These are phyloP conservation scores for Cricetomys ansorgei DNA, from an alignment of 2,113 vertebrate genomes.

Conservation along the genomic window DNA sequence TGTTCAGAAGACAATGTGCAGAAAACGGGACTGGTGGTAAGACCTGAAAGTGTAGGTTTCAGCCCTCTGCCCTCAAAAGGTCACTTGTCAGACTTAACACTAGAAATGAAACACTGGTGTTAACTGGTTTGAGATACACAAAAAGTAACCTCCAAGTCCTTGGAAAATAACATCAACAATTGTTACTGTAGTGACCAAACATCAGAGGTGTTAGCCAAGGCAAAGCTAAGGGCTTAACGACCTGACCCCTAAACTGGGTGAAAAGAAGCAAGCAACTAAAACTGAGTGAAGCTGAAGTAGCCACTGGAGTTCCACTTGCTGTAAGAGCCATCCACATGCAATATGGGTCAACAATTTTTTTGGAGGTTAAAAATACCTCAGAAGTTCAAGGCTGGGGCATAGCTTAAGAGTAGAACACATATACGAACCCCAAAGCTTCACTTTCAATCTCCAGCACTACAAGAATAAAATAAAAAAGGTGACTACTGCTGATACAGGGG, in stretches of 20 bases:
- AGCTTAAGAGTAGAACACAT: not conserved
- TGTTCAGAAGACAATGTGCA: not conserved
- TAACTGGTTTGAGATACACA: not conserved
- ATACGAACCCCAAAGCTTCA: no score
- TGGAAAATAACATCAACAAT: not conserved
- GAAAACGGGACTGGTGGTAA: not conserved
- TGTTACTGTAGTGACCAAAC: not conserved
- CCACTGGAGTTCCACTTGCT: not conserved
- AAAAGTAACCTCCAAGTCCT: not conserved
- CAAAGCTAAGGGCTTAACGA: not conserved
- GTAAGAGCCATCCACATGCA: not conserved
- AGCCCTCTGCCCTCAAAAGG: not conserved
- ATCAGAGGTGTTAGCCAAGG: not conserved
- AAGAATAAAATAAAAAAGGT: not conserved
- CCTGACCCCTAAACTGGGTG: not conserved
- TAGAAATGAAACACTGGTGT: not conserved
- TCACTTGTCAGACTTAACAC: not conserved
- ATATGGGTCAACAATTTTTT: not conserved
- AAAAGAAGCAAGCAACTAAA: not conserved
- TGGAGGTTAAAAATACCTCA: not conserved
- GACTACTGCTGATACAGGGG: not conserved
- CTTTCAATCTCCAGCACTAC: no score
- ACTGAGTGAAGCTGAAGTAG: not conserved
- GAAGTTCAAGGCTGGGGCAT: not conserved
- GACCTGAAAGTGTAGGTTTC: not conserved